A percentile compares a stretch with the other conserved stretches of the same genome.
Conservation (phyloP, 64 coral and sea anemone genomes). For the Stichodactyla helianthus region DNA sequence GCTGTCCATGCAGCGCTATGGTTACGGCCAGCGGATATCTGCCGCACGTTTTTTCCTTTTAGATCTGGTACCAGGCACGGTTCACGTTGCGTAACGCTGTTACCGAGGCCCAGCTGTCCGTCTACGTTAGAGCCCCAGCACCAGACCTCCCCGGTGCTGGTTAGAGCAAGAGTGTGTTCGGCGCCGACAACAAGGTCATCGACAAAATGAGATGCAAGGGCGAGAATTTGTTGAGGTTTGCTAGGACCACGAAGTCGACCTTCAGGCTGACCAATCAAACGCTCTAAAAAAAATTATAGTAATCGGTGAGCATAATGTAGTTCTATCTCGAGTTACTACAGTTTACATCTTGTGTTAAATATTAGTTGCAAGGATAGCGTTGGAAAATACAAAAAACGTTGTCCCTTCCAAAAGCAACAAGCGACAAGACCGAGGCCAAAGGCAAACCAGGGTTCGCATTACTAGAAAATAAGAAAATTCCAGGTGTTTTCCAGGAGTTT, state of each 20-base stretch:
- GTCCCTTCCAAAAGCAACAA: too few relatives aligned
- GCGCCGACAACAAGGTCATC: conserved; percentile 77
- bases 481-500: too few relatives aligned
- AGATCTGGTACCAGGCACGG: conserved; percentile 62
- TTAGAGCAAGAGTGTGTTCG: conserved; percentile 66
- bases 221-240: conserved; percentile 72
- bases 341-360: too few relatives aligned
- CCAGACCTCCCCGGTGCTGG: conserved; percentile 85
- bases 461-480: too few relatives aligned
- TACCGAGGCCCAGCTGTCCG: conserved; percentile 71
- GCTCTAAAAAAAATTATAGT: conserved; percentile 24
- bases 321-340: too few relatives aligned
- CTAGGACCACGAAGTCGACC: conserved; percentile 67
- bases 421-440: too few relatives aligned
- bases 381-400: too few relatives aligned
- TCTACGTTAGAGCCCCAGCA: conserved; percentile 85
- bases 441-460: too few relatives aligned
- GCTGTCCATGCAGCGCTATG: conserved; percentile 88
- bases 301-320: neutral
- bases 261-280: conserved; percentile 79
- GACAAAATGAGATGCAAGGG: conserved; percentile 62
- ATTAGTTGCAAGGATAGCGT: too few relatives aligned
- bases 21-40: conserved; percentile 76
- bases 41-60: conserved; percentile 68
- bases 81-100: conserved; percentile 72